These are phyloP conservation scores for Ceyx cyanopectus DNA, from an alignment of 2,113 vertebrate species.

Conservation along the genomic window DNA sequence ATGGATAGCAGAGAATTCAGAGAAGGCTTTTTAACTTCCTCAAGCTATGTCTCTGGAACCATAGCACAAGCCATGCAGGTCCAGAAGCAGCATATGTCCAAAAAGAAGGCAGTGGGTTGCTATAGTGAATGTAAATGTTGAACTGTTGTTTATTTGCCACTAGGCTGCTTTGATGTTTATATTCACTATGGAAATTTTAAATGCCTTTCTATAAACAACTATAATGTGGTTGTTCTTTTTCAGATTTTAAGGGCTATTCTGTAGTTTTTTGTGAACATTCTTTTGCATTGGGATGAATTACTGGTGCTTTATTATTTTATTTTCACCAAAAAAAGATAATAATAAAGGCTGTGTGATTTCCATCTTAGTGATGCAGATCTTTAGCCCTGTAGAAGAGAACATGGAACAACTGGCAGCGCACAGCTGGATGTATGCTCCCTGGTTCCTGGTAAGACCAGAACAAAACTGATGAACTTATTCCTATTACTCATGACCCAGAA, in stretches of 20 bases:
- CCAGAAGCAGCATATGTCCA: neutral
- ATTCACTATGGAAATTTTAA: neutral
- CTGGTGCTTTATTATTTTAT: neutral
- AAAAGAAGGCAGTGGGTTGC: neutral
- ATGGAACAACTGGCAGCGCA: neutral
- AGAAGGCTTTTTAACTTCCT: neutral
- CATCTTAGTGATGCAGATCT: neutral
- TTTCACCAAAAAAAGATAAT: neutral
- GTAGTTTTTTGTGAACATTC: neutral
- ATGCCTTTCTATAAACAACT: neutral
- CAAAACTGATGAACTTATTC: neutral
- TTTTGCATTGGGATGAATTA: neutral
- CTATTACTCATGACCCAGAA: neutral
- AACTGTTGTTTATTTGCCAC: neutral
- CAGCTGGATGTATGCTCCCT: neutral
- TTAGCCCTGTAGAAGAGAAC: neutral
- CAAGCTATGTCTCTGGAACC: neutral
- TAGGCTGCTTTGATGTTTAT: neutral
- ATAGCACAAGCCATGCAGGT: neutral
- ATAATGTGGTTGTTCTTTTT: neutral
- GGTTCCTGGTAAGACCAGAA: neutral
- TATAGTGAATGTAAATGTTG: conserved; percentile 49
- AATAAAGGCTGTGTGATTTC: neutral
- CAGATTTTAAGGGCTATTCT: neutral
- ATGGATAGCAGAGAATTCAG: neutral